phyloP scores from a whole-genome alignment of 2,888 invertebrate genomes.

The Trisateles emortualis region DNA sequence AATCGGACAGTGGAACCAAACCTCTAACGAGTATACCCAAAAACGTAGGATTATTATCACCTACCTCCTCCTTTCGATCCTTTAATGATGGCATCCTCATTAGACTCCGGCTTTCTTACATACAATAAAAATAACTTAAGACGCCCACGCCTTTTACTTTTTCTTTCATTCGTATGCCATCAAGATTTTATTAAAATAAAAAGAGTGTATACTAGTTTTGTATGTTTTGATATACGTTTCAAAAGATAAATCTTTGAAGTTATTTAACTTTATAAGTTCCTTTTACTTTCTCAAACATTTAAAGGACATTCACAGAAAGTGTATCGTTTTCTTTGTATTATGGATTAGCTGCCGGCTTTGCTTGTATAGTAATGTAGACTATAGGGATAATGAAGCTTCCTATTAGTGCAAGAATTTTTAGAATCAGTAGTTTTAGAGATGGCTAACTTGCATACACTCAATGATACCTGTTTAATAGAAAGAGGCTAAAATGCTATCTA shows the following conservation, averaged over 20 bases:
- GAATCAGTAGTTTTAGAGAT: too few species aligned
- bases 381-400: too few species aligned
- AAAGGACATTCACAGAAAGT: neutral
- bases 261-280: neutral
- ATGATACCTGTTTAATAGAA: too few species aligned
- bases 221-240: constrained; percentile 10
- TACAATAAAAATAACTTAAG: constrained; percentile 43
- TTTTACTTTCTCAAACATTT: neutral
- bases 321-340: neutral
- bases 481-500: neutral
- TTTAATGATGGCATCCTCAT: constrained; percentile 65
- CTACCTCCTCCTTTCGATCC: constrained; percentile 57
- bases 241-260: neutral
- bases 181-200: constrained; percentile 14
- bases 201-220: constrained; percentile 6
- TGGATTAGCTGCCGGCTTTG: too few species aligned
- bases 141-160: constrained; percentile 25
- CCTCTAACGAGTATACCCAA: constrained; percentile 46
- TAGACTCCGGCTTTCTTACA: constrained; percentile 47
- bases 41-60: constrained; percentile 70
- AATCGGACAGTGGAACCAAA: constrained; percentile 23
- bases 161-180: constrained; percentile 16
- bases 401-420: too few species aligned
- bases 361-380: too few species aligned
- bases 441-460: too few species aligned